A percentile compares a stretch with the other conserved stretches of the same genome.
These are phyloP conservation scores for Phocides pigmalion DNA, from an alignment of 1,140 invertebrate genomes.

Conservation along the genomic window DNA sequence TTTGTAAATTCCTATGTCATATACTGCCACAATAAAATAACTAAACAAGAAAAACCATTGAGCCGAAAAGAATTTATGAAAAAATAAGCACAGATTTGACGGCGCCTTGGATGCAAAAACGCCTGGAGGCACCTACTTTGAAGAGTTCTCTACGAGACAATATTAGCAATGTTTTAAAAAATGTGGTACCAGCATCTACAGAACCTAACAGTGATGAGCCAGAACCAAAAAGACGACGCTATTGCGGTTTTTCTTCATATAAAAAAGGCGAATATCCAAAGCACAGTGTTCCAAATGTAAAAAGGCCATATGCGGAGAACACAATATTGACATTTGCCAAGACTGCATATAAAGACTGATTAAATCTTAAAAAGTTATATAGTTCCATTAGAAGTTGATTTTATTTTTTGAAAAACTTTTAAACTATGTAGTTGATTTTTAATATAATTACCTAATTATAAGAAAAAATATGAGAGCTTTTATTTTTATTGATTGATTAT, in stretches of 20 bases:
- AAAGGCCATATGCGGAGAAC: conserved; percentile 38
- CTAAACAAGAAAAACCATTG: conserved; percentile 37
- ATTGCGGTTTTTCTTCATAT: conserved; percentile 38
- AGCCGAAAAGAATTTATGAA: conserved; percentile 39
- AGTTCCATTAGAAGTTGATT: conserved; percentile 28
- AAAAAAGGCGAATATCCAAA: conserved; percentile 39
- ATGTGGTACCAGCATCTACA: conserved; percentile 2
- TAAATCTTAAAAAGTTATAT: conserved; percentile 26
- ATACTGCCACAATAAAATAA: conserved; percentile 38
- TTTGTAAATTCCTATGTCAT: conserved; percentile 42
- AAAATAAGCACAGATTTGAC: conserved; percentile 37
- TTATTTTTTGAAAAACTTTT: conserved; percentile 27
- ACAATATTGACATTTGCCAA: conserved; percentile 39
- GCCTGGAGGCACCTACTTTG: conserved; percentile 34
- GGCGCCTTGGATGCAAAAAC: conserved; percentile 35
- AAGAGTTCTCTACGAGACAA: conserved; percentile 37
- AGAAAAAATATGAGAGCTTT: conserved; percentile 23
- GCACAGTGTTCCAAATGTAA: conserved; percentile 36
- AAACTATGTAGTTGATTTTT: conserved; percentile 28
- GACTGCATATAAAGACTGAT: conserved; percentile 17
- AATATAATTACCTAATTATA: conserved; percentile 28
- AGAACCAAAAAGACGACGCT: conserved; percentile 35
- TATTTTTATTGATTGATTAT: conserved; percentile 15
- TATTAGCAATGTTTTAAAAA: conserved; percentile 3
- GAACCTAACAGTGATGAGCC: conserved; percentile 26